A percentile compares a stretch with the other conserved stretches of the same genome.
Conservation (phyloP, 37 sponge, comb jelly and placozoan genomes). For the Crambe crambe region DNA sequence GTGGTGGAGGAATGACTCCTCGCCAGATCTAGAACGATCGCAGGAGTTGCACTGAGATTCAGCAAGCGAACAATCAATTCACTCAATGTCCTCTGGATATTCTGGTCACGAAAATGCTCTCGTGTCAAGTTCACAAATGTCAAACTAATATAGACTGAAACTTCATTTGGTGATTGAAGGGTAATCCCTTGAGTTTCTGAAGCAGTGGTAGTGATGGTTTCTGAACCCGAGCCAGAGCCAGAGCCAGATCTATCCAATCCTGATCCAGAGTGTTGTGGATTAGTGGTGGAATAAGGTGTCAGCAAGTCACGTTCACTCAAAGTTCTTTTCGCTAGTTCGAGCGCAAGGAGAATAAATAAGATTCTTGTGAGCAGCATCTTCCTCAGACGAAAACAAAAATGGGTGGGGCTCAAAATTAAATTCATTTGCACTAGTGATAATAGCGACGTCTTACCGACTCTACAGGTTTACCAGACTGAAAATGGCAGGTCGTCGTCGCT, state of each 20-base stretch:
- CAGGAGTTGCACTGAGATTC: not conserved
- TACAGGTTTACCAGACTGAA: no score
- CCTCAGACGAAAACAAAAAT: not conserved
- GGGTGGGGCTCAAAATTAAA: not conserved
- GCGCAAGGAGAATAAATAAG: no score
- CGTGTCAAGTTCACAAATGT: not conserved
- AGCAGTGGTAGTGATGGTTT: not conserved
- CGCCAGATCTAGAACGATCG: not conserved
- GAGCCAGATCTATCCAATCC: not conserved
- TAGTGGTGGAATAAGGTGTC: no score
- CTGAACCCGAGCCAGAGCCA: not conserved
- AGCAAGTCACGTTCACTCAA: no score
- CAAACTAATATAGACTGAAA: not conserved
- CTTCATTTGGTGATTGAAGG: not conserved
- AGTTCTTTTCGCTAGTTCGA: no score
- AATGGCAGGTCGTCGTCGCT: slow-evolving; percentile 27
- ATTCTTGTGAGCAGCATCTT: no score
- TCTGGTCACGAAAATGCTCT: not conserved
- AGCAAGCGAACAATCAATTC: not conserved
- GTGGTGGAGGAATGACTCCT: no score
- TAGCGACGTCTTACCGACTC: no score
- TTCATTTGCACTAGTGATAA: no score
- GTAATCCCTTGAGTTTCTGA: not conserved
- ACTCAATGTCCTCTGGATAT: not conserved
- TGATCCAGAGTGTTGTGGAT: not conserved